Evolutionary conservation across 2,113 vertebrate genomes (phyloP).

Genomic region (Oriolus oriolus): DNA sequence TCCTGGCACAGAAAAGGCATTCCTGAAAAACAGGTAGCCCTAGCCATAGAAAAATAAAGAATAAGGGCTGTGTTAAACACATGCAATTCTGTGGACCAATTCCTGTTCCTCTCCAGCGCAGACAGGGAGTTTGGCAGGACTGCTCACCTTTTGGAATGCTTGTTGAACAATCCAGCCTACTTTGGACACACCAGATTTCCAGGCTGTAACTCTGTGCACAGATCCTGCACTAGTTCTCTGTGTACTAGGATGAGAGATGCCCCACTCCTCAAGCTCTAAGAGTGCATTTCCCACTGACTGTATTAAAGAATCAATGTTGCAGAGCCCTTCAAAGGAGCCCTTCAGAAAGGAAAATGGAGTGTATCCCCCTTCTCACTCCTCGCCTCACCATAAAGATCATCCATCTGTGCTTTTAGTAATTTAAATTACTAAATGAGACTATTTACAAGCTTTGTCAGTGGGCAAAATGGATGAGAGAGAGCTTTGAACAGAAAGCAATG

Average conservation of each 20-base stretch:
- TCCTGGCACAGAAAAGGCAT: neutral
- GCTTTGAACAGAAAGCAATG: neutral
- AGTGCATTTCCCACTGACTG: neutral
- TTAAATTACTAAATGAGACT: neutral
- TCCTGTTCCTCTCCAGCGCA: fast-evolving
- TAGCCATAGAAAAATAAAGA: neutral
- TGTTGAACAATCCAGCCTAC: neutral
- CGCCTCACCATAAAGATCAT: neutral
- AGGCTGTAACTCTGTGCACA: neutral
- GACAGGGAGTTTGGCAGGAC: neutral
- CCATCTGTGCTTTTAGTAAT: neutral
- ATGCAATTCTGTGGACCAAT: neutral
- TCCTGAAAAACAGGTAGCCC: neutral
- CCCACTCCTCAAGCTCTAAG: neutral
- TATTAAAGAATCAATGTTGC: neutral
- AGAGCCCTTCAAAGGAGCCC: neutral
- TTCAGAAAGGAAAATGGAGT: neutral
- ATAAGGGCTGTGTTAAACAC: neutral
- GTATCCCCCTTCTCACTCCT: neutral
- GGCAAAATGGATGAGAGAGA: neutral
- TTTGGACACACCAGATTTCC: neutral
- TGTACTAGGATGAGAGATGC: neutral
- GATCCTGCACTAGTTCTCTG: neutral
- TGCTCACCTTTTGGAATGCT: neutral
- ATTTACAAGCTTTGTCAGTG: neutral